Conservation (phyloP, 2,113 vertebrate genomes). For the Anhinga rufa region DNA sequence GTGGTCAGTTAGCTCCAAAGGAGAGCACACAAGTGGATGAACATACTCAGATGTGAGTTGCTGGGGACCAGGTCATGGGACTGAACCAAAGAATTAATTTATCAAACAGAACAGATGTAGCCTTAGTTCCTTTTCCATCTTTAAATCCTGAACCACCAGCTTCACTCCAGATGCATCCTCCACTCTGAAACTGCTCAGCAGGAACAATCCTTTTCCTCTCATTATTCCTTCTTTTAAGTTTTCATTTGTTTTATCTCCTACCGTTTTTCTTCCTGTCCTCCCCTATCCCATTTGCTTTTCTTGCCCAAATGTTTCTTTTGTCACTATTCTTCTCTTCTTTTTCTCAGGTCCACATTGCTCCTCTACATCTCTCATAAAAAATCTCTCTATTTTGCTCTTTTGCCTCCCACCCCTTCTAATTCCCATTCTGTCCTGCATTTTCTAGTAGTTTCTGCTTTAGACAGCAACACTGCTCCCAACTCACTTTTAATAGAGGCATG, state of each 20-base stretch:
- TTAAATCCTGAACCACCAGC: neutral
- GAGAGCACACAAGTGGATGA: neutral
- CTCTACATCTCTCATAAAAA: neutral
- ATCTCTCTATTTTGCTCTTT: neutral
- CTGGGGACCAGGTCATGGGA: neutral
- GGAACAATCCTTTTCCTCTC: neutral
- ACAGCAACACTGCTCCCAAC: neutral
- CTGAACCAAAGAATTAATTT: neutral
- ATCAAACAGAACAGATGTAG: neutral
- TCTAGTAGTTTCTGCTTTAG: neutral
- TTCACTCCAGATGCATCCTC: neutral
- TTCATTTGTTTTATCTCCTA: neutral
- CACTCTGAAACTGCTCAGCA: neutral
- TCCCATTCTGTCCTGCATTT: neutral
- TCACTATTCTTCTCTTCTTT: neutral
- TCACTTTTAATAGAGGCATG: neutral
- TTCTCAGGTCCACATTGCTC: neutral
- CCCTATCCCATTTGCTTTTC: neutral
- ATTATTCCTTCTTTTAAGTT: neutral
- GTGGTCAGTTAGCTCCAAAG: neutral
- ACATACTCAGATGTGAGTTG: neutral
- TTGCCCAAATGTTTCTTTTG: neutral
- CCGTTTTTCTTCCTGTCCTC: neutral
- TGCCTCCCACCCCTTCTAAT: neutral
- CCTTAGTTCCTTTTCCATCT: neutral